Evolutionary conservation across 1,140 invertebrate genomes (phyloP).

Genomic region (Onthophagus taurus): DNA sequence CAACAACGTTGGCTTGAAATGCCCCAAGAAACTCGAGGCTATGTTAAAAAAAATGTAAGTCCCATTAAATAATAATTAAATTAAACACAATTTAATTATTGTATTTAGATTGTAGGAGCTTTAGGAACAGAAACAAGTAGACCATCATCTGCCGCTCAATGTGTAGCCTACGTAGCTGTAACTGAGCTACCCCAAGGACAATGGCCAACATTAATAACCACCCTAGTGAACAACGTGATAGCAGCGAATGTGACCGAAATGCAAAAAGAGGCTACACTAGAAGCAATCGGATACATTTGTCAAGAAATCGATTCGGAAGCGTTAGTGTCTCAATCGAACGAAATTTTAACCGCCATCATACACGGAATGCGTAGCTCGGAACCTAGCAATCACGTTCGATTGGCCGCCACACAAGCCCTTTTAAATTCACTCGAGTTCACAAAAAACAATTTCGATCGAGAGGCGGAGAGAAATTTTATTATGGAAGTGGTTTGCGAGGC

Average conservation of each 20-base stretch:
- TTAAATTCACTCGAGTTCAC: conserved; percentile 99
- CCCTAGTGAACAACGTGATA: conserved; percentile 86
- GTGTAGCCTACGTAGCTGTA: conserved; percentile 96
- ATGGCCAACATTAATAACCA: conserved; percentile 78
- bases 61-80: no score
- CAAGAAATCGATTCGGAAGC: conserved; percentile 84
- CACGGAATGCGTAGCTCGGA: conserved; percentile 80
- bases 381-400: conserved; percentile 74
- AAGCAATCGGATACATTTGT: conserved; percentile 86
- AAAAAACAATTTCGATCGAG: conserved; percentile 95
- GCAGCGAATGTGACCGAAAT: conserved; percentile 75
- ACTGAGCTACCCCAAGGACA: conserved; percentile 82
- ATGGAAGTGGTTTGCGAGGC: conserved; percentile 98
- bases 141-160: conserved; percentile 95
- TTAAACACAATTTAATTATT: not conserved
- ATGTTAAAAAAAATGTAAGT: conserved; percentile 94
- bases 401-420: conserved; percentile 94
- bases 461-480: conserved; percentile 95
- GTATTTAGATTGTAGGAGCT: conserved; percentile 70
- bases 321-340: conserved; percentile 83
- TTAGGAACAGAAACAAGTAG: conserved; percentile 91
- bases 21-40: conserved; percentile 72
- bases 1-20: conserved; percentile 88
- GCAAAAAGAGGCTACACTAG: conserved; percentile 91
- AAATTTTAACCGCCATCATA: conserved; percentile 97